Conservation (phyloP, 2,113 vertebrate species). For the Terrapene triunguis region DNA sequence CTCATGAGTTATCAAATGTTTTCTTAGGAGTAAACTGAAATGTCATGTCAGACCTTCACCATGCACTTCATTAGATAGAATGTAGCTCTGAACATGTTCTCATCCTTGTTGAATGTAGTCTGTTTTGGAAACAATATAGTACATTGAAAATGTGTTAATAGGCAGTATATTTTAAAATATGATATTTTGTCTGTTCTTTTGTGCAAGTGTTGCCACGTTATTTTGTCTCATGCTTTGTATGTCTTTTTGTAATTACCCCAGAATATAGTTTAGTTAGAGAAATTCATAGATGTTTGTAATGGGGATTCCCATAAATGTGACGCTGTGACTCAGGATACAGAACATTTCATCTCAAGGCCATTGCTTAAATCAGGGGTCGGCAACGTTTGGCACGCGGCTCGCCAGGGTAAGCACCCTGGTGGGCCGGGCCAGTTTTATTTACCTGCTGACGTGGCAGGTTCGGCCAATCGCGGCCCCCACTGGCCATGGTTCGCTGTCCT, state of each 20-base stretch:
- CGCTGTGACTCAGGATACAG: not conserved
- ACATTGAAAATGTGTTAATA: not conserved
- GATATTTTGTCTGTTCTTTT: not conserved
- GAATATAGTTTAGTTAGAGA: conserved; percentile 39
- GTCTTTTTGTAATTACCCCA: not conserved
- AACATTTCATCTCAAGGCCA: not conserved
- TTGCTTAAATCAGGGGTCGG: not conserved
- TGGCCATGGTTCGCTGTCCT: no score
- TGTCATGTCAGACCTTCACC: conserved; percentile 44
- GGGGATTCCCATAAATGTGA: not conserved
- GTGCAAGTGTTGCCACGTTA: not conserved
- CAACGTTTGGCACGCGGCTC: no score
- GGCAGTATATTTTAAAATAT: not conserved
- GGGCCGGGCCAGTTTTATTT: no score
- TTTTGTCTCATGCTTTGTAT: not conserved
- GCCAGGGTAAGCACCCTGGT: no score
- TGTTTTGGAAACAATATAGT: conserved; percentile 34
- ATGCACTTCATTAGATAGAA: conserved; percentile 28
- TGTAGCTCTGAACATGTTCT: conserved; percentile 46
- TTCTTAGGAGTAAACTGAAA: conserved; percentile 64
- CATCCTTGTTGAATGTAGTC: conserved; percentile 52
- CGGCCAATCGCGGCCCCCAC: no score
- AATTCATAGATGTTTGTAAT: not conserved
- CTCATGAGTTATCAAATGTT: conserved; percentile 53
- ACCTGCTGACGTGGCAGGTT: no score